A percentile compares a stretch with the other conserved stretches of the same genome.
Conservation (phyloP, 2,113 vertebrate species). For the Phocoena sinus region DNA sequence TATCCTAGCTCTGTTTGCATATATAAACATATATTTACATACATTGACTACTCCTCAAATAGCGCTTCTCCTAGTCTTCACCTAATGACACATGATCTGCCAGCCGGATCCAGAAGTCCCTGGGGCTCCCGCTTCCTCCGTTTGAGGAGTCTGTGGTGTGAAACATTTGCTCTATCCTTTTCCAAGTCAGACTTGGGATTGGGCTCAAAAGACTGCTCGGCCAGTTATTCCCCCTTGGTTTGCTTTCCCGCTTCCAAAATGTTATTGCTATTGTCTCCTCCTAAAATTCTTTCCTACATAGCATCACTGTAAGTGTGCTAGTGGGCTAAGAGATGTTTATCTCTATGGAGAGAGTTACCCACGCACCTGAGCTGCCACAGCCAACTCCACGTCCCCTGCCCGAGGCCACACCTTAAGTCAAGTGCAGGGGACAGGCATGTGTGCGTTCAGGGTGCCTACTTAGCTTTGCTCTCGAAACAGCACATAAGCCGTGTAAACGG, state of each 20-base stretch:
- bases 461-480: background rate
- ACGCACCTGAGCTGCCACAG: background rate
- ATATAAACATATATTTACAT: background rate
- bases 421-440: background rate
- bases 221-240: background rate
- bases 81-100: background rate
- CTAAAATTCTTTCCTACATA: background rate
- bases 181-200: background rate
- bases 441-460: background rate
- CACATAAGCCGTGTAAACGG: background rate
- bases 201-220: background rate
- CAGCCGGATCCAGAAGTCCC: too few relatives aligned
- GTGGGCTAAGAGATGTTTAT: background rate
- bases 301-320: background rate
- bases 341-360: background rate
- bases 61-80: background rate
- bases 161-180: background rate
- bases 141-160: background rate
- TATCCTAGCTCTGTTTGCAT: background rate
- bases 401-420: background rate
- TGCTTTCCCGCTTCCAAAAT: background rate
- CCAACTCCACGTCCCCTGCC: background rate
- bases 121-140: background rate
- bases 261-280: background rate
- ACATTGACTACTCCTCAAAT: background rate